These are phyloP conservation scores for Otolemur crassicaudatus DNA, from an alignment of 2,797 vertebrate species.

Conservation along the genomic window DNA sequence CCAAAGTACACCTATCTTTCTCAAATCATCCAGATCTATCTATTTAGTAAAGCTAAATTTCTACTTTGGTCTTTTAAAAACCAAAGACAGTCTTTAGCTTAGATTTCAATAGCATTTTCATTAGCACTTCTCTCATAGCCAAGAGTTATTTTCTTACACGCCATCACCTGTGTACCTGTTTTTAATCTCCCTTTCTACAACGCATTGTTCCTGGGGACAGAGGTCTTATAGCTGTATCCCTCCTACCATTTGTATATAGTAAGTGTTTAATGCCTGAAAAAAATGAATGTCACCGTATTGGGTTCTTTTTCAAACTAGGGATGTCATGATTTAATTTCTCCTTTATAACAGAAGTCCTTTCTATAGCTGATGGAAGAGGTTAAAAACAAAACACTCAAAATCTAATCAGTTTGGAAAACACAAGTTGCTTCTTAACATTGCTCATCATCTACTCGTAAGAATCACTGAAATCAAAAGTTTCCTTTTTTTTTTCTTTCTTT, in stretches of 20 bases:
- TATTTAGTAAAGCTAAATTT: neutral
- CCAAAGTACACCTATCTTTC: neutral
- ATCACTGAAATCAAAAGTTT: neutral
- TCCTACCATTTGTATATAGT: neutral
- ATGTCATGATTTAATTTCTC: neutral
- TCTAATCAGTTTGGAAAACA: neutral
- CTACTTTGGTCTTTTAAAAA: neutral
- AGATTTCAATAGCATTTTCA: neutral
- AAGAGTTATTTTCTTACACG: neutral
- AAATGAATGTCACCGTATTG: neutral
- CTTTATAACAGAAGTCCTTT: neutral
- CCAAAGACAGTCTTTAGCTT: neutral
- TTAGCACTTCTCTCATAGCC: neutral
- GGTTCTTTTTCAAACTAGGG: neutral
- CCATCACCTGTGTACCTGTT: neutral
- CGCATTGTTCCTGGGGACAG: neutral
- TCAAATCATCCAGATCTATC: neutral
- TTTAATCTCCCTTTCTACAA: neutral
- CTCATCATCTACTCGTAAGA: neutral
- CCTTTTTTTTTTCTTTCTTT: too few species aligned
- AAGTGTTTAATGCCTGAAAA: neutral
- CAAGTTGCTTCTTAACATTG: neutral
- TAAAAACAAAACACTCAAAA: neutral
- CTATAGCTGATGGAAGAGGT: neutral
- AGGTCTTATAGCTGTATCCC: neutral